Evolutionary conservation across 2,888 invertebrate genomes (phyloP).

Genomic region (Drosophila kuntzei): DNA sequence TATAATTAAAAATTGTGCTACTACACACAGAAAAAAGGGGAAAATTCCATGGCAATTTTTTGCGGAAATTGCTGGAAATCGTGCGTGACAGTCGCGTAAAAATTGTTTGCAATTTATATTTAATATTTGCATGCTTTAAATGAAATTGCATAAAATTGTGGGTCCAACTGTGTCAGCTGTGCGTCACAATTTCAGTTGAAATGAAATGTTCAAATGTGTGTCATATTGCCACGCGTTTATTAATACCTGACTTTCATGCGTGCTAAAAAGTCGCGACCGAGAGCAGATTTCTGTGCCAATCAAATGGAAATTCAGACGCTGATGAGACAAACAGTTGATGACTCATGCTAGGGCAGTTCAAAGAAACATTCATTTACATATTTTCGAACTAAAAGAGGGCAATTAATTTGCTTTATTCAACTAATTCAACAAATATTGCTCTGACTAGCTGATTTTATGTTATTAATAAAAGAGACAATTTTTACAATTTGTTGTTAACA

Average conservation of each 20-base stretch:
- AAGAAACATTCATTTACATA: slow-evolving; percentile 20
- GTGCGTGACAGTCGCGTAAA: slow-evolving; percentile 52
- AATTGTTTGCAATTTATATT: slow-evolving; percentile 51
- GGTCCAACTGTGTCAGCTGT: slow-evolving; percentile 68
- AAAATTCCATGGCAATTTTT: slow-evolving; percentile 6
- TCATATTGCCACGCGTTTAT: slow-evolving; percentile 63
- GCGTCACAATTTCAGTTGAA: slow-evolving; percentile 65
- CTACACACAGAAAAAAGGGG: slow-evolving; percentile 8
- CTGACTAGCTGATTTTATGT: neutral
- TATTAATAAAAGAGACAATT: neutral
- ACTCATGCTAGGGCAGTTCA: slow-evolving; percentile 48
- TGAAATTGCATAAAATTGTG: slow-evolving; percentile 51
- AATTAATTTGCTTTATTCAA: too few species aligned
- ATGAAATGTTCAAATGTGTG: slow-evolving; percentile 57
- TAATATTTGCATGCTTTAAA: slow-evolving; percentile 42
- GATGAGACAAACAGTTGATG: slow-evolving; percentile 31
- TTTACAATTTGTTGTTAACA: neutral
- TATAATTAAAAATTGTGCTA: slow-evolving; percentile 65
- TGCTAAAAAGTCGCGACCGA: slow-evolving; percentile 50
- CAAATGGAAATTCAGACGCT: slow-evolving; percentile 48
- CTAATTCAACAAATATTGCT: too few species aligned
- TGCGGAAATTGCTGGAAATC: slow-evolving; percentile 71
- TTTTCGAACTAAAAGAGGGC: slow-evolving; percentile 11
- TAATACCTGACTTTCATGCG: slow-evolving; percentile 64
- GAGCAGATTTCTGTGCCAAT: slow-evolving; percentile 57